Percentiles rank a stretch among this genome's conserved stretches.
These are phyloP conservation scores for Himantopus leucocephalus DNA, from an alignment of 2,113 vertebrate species.

Conservation along the genomic window DNA sequence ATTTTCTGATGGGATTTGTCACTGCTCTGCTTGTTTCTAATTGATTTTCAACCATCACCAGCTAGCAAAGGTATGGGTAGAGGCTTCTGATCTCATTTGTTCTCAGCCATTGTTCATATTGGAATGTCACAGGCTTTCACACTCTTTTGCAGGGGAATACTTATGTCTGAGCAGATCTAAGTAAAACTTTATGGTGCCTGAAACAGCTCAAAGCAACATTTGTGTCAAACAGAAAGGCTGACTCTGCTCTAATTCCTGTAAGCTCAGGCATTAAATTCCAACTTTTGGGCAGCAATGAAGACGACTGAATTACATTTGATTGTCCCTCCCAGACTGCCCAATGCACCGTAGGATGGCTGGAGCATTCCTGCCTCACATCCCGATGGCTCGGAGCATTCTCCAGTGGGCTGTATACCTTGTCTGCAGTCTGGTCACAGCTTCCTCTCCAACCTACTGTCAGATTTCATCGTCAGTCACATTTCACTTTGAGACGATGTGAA, in stretches of 20 bases:
- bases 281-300: not conserved
- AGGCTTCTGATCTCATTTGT: not conserved
- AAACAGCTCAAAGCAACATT: not conserved
- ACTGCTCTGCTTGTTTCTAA: not conserved
- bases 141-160: not conserved
- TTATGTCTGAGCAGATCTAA: not conserved
- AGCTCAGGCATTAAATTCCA: not conserved
- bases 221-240: not conserved
- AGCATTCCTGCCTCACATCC: not conserved
- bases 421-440: not conserved
- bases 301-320: not conserved
- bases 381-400: not conserved
- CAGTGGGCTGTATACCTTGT: not conserved
- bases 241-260: not conserved
- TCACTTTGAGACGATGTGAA: not conserved
- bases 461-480: not conserved
- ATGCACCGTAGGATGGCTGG: not conserved
- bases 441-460: not conserved
- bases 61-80: not conserved
- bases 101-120: accelerated
- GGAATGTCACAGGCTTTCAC: not conserved
- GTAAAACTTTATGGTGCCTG: not conserved
- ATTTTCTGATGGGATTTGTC: not conserved
- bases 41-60: not conserved
- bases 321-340: not conserved